Evolutionary conservation across 2,797 vertebrate genomes (phyloP).

Genomic region (Novumbra hubbsi): DNA sequence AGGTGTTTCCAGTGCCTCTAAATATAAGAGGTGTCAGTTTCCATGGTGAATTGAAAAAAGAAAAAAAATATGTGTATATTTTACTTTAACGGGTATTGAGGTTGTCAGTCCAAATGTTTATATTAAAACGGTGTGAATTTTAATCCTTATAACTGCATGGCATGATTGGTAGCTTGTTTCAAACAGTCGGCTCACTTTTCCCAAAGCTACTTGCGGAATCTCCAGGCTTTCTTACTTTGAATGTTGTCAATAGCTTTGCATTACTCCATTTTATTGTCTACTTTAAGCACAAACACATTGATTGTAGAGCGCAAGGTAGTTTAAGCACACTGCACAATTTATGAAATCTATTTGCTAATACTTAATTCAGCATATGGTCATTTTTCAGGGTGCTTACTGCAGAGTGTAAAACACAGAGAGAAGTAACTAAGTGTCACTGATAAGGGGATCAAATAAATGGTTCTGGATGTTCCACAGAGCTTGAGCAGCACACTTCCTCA

Average conservation of each 20-base stretch:
- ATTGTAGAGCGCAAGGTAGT: background rate
- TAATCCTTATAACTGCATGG: slow-evolving; percentile 73
- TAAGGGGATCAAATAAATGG: background rate
- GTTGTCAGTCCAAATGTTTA: slow-evolving; percentile 53
- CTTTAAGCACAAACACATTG: slow-evolving; percentile 15
- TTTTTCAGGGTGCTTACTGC: background rate
- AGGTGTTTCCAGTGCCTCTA: slow-evolving; percentile 67
- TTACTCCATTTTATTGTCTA: slow-evolving; percentile 12
- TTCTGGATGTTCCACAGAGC: slow-evolving; percentile 1
- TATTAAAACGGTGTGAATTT: slow-evolving; percentile 59
- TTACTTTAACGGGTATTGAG: slow-evolving; percentile 61
- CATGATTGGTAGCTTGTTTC: slow-evolving; percentile 71
- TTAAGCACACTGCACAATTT: background rate
- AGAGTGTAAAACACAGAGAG: slow-evolving; percentile 9
- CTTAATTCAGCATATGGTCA: background rate
- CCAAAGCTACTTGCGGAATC: slow-evolving; percentile 44
- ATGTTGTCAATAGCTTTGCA: slow-evolving; percentile 37
- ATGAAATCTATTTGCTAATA: background rate
- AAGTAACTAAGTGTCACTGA: background rate
- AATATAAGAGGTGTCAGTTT: slow-evolving; percentile 59
- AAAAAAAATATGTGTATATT: slow-evolving; percentile 54
- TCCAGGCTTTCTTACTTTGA: background rate
- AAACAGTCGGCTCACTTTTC: slow-evolving; percentile 48
- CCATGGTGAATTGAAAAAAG: slow-evolving; percentile 49
- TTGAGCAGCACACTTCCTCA: background rate